phyloP scores from a whole-genome alignment of 2,888 invertebrate species.

The Polydrusus cervinus region DNA sequence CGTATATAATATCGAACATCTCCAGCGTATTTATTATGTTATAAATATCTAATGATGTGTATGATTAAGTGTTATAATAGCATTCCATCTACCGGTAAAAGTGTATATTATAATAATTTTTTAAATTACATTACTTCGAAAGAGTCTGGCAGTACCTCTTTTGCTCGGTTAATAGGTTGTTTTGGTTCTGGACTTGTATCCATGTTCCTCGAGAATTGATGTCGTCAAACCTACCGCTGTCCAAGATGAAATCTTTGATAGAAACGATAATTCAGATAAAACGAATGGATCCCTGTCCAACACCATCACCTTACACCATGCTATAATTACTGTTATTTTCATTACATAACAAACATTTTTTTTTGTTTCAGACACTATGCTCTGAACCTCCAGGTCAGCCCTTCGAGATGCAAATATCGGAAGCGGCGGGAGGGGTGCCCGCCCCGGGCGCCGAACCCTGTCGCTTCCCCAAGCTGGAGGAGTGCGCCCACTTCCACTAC shows the following conservation, averaged over 20 bases:
- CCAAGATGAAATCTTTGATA: too few relatives aligned
- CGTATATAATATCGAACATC: neutral
- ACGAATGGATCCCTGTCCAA: neutral
- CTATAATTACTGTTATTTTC: neutral
- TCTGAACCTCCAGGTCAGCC: slow-evolving; percentile 62
- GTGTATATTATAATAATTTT: too few relatives aligned
- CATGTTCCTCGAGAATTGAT: too few relatives aligned
- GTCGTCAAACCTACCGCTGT: too few relatives aligned
- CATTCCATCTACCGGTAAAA: too few relatives aligned
- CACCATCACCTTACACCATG: neutral
- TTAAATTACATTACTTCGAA: too few relatives aligned
- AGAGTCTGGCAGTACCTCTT: too few relatives aligned
- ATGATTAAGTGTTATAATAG: slow-evolving; percentile 3
- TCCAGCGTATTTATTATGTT: slow-evolving; percentile 6
- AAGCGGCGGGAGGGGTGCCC: slow-evolving; percentile 65
- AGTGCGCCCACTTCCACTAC: slow-evolving; percentile 99
- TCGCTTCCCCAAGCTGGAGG: slow-evolving; percentile 91
- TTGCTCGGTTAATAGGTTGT: too few relatives aligned
- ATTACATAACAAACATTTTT: neutral
- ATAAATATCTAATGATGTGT: neutral
- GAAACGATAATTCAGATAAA: too few relatives aligned
- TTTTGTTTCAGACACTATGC: slow-evolving; percentile 68
- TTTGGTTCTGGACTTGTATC: too few relatives aligned
- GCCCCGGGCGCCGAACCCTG: slow-evolving; percentile 70
- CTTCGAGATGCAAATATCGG: slow-evolving; percentile 69